Evolutionary conservation across 1,140 invertebrate genomes (phyloP).

Genomic region (Spodoptera litura): DNA sequence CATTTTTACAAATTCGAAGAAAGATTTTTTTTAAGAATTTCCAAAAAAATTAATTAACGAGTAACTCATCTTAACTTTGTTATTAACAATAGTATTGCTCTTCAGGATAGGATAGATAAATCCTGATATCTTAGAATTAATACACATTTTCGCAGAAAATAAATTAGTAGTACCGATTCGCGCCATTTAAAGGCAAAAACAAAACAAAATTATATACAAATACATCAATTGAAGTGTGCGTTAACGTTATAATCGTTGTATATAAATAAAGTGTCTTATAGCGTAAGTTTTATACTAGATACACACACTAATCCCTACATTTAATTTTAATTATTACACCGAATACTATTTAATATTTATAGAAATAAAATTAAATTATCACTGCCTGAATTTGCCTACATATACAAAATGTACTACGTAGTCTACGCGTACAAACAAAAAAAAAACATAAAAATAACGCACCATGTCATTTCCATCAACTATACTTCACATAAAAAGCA

Average conservation of each 20-base stretch:
- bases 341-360: conserved; percentile 33
- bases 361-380: conserved; percentile 36
- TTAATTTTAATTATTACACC: conserved; percentile 16
- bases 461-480: conserved; percentile 60
- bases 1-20: too few species aligned
- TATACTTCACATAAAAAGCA: conserved; percentile 70
- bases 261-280: conserved; percentile 32
- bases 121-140: neutral
- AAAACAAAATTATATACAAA: conserved; percentile 28
- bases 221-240: conserved; percentile 23
- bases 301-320: conserved; percentile 15
- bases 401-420: conserved; percentile 44
- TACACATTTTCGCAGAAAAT: neutral
- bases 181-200: neutral
- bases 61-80: too few species aligned
- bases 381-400: conserved; percentile 44
- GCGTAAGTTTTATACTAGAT: conserved; percentile 25
- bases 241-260: conserved; percentile 34
- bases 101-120: neutral
- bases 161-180: conserved; percentile 1
- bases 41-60: too few species aligned
- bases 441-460: conserved; percentile 72
- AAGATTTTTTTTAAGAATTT: too few species aligned
- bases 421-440: conserved; percentile 63
- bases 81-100: too few species aligned